phyloP scores from a whole-genome alignment of 2,888 invertebrate species.

The Peribatodes rhomboidaria region DNA sequence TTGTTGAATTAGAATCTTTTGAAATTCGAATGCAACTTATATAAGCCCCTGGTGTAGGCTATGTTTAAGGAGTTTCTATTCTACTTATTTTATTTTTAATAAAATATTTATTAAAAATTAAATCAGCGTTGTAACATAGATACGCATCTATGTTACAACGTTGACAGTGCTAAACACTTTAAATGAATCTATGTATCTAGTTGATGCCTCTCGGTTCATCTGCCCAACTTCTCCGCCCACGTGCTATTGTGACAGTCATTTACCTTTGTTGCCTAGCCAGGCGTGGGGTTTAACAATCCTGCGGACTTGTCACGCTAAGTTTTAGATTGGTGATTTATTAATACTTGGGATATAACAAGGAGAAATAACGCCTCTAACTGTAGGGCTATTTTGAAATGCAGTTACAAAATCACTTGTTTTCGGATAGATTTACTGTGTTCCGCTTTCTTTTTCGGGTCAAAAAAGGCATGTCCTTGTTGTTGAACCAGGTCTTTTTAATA shows the following conservation, averaged over 20 bases:
- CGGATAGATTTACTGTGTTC: not conserved
- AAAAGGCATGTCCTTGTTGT: too few species aligned
- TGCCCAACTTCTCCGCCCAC: constrained; percentile 29
- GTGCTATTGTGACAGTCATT: constrained; percentile 30
- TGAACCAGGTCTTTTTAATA: too few species aligned
- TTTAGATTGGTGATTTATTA: constrained; percentile 24
- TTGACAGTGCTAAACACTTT: not conserved
- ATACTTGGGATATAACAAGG: constrained; percentile 4
- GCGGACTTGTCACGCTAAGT: constrained; percentile 26
- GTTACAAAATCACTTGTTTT: not conserved
- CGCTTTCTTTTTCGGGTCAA: too few species aligned
- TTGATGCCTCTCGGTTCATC: constrained; percentile 18
- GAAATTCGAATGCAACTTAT: too few species aligned
- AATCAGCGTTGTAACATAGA: too few species aligned
- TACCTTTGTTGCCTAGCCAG: constrained; percentile 24
- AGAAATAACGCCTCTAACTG: not conserved
- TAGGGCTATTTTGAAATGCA: not conserved
- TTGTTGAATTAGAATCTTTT: too few species aligned
- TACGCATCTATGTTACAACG: too few species aligned
- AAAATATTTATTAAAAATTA: too few species aligned
- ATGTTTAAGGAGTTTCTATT: too few species aligned
- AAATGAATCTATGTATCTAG: not conserved
- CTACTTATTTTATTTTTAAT: too few species aligned
- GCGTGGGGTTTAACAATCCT: constrained; percentile 36
- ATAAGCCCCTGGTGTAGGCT: too few species aligned